Evolutionary conservation across 2,113 vertebrate genomes (phyloP), one percentile per base, ranked within the genome.

Genomic region (Pituophis catenifer): DNA sequence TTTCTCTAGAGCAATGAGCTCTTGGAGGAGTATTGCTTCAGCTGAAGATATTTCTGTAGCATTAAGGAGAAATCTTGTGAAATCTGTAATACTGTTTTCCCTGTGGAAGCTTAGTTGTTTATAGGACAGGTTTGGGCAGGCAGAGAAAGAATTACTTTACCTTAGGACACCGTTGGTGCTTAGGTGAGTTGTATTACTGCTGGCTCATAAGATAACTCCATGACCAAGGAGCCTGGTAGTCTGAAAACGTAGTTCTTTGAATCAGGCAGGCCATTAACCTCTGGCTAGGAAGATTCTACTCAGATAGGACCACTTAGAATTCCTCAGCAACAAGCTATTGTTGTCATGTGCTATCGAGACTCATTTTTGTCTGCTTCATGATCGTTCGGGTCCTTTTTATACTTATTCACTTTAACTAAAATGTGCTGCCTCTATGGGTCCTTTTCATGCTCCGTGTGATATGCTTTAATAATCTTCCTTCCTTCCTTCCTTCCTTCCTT

Each of bases 141-240:
- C 92, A 0, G 0, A 55, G 94, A 58, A 97, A 95, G 96, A 97
- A 96, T 97, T 97, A 96, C 95, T 95, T 97, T 97, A 97, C 96
- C 94, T 93, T 96, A 96, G 95, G 95, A 97, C 96, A 97, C 89
- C 33, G 94, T 95, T 94, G 96, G 95, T 93, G 91, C 93, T 89
- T 95, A 96, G 75, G 33, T 81, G 15, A 96, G 93, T 75, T 59
- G 12, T 57, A 95, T 96, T 9, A 24, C 88, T 96, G 94, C 94
- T 94, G 93, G 94, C 95, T 96, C 94, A 57, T 0, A 3, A 90
- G 94, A 96, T 90, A 91, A 97, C 95, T 95, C 95, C 92, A 95
- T 92, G 95, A 91, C 96, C 95, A 96, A 96, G 97, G 96, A 97
- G 97, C 86, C 97, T 96, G 94, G 50, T 93, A 97, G 96, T 97